A percentile compares a stretch with the other conserved stretches of the same genome.
Conservation (phyloP, 2,113 vertebrate genomes). For the Gorsachius goisagi region DNA sequence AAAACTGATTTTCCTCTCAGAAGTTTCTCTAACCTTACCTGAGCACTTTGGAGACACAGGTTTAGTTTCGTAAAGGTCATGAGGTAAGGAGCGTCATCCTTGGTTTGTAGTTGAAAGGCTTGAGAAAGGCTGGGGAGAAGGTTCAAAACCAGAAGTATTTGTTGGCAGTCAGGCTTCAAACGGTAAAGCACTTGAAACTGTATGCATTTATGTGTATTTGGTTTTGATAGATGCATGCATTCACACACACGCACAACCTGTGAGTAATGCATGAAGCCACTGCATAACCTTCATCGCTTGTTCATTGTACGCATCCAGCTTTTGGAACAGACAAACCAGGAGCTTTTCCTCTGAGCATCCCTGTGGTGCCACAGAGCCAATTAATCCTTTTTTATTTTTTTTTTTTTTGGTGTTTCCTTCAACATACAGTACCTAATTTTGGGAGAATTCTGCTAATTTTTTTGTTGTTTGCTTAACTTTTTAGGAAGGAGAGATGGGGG, state of each 20-base stretch:
- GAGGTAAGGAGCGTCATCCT: neutral
- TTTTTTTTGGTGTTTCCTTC: neutral
- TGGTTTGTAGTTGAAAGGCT: neutral
- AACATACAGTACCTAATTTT: neutral
- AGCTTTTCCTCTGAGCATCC: neutral
- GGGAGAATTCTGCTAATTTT: neutral
- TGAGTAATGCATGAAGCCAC: neutral
- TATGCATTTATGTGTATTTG: neutral
- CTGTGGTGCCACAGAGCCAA: neutral
- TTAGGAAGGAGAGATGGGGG: neutral
- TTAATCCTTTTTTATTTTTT: neutral
- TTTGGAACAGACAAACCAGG: neutral
- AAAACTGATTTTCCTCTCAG: neutral
- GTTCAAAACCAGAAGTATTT: neutral
- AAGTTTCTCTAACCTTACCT: neutral
- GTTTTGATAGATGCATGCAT: neutral
- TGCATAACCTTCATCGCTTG: neutral
- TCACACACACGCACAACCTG: neutral
- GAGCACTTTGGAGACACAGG: neutral
- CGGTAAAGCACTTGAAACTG: neutral
- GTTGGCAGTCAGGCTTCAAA: neutral
- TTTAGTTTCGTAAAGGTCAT: neutral
- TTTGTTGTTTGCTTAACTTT: neutral
- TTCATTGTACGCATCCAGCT: neutral
- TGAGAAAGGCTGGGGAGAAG: neutral